Conservation (phyloP, 2,113 vertebrate species). For the Lepisosteus oculatus region DNA sequence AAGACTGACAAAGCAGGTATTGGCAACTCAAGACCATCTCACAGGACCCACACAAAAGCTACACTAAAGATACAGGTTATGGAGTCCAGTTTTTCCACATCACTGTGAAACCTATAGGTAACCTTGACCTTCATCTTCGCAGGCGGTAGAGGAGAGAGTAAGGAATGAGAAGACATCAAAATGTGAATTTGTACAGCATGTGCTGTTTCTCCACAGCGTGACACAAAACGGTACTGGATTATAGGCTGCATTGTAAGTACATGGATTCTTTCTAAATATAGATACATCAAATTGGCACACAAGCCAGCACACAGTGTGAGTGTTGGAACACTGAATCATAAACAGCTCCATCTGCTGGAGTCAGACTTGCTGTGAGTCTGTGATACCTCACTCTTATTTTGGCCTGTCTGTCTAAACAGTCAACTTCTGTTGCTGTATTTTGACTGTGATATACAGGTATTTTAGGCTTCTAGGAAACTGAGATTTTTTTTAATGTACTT, state of each 20-base stretch:
- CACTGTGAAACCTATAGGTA: neutral
- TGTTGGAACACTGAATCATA: constrained; percentile 17
- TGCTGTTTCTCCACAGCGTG: neutral
- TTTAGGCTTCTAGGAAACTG: neutral
- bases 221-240: neutral
- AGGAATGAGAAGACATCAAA: too few species aligned
- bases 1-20: too few species aligned
- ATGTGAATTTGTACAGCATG: neutral
- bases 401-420: constrained; percentile 1
- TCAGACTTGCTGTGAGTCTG: neutral
- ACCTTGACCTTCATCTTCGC: neutral
- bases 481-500: neutral
- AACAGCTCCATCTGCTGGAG: constrained; percentile 9
- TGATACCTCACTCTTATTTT: constrained; percentile 14
- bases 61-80: too few species aligned
- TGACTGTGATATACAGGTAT: neutral
- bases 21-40: too few species aligned
- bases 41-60: too few species aligned
- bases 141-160: too few species aligned
- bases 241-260: neutral
- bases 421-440: constrained; percentile 11
- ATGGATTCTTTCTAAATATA: constrained; percentile 27
- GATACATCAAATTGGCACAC: constrained; percentile 20
- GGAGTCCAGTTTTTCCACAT: too few species aligned
- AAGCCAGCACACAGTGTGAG: constrained; percentile 11